Conservation (phyloP, 2,797 vertebrate genomes). For the Phaenicophaeus curvirostris region DNA sequence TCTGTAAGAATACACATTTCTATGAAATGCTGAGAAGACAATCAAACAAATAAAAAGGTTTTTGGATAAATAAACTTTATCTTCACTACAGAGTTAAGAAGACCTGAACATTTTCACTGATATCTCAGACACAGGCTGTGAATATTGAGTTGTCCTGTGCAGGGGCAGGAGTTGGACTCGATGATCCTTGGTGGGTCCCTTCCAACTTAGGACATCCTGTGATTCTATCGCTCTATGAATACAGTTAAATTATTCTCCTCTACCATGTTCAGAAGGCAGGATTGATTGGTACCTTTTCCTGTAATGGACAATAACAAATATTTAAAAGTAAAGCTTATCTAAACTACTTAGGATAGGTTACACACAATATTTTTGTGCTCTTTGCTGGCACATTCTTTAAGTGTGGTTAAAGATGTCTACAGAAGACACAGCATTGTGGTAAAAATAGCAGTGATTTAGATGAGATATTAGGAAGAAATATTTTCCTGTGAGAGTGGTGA, state of each 20-base stretch:
- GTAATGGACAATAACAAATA: background rate
- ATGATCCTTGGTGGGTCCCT: too few species aligned
- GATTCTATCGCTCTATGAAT: background rate
- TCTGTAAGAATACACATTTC: background rate
- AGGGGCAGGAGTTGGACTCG: too few species aligned
- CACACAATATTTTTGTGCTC: background rate
- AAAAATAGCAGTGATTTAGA: too few species aligned
- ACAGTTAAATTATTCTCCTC: background rate
- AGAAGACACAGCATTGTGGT: background rate
- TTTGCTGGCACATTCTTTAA: background rate
- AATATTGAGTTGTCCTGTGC: too few species aligned
- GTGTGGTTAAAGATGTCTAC: background rate
- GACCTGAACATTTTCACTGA: background rate
- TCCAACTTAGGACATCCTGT: too few species aligned
- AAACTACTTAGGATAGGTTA: background rate
- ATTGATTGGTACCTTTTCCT: background rate
- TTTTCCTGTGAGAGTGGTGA: too few species aligned
- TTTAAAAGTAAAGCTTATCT: background rate
- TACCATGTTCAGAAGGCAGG: background rate
- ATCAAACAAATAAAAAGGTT: background rate
- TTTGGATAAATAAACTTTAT: background rate
- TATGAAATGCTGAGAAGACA: background rate
- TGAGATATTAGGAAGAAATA: too few species aligned
- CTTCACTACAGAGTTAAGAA: background rate
- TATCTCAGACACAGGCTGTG: background rate